Evolutionary conservation across 2,797 vertebrate species (phyloP).

Genomic region (Benthosema pterotum): DNA sequence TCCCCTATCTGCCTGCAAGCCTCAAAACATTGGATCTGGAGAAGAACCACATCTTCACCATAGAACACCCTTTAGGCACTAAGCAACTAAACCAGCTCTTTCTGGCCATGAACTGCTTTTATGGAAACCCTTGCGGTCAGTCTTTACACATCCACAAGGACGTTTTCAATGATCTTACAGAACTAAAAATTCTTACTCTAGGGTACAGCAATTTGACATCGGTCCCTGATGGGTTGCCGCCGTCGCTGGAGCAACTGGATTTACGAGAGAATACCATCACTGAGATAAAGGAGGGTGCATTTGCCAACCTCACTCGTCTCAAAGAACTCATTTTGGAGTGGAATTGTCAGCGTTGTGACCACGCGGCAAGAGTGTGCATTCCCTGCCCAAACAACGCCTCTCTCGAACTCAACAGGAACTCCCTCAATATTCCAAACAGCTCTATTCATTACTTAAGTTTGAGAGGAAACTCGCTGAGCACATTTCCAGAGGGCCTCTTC

Average conservation of each 20-base stretch:
- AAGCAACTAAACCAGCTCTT: constrained; percentile 66
- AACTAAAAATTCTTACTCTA: constrained; percentile 77
- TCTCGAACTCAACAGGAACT: constrained; percentile 61
- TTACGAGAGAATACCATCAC: constrained; percentile 84
- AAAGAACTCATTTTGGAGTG: constrained; percentile 79
- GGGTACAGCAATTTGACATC: constrained; percentile 82
- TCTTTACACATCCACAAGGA: constrained; percentile 69
- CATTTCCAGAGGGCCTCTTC: constrained; percentile 74
- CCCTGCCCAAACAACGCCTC: constrained; percentile 77
- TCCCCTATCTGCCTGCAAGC: constrained; percentile 79
- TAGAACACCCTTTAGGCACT: constrained; percentile 67
- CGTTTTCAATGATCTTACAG: constrained; percentile 71
- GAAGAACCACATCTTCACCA: constrained; percentile 77
- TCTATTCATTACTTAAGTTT: constrained; percentile 72
- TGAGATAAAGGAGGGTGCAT: constrained; percentile 63
- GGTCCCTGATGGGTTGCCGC: constrained; percentile 80
- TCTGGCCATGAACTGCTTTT: constrained; percentile 83
- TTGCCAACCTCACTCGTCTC: constrained; percentile 76
- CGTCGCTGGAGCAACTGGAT: constrained; percentile 73
- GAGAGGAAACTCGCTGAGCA: constrained; percentile 79
- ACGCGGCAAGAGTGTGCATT: constrained; percentile 83
- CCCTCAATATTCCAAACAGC: constrained; percentile 67
- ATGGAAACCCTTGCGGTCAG: constrained; percentile 80
- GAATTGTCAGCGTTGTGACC: constrained; percentile 90
- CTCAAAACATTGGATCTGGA: constrained; percentile 77